Evolutionary conservation across 2,888 invertebrate species (phyloP).

Genomic region (Fragum fragum): DNA sequence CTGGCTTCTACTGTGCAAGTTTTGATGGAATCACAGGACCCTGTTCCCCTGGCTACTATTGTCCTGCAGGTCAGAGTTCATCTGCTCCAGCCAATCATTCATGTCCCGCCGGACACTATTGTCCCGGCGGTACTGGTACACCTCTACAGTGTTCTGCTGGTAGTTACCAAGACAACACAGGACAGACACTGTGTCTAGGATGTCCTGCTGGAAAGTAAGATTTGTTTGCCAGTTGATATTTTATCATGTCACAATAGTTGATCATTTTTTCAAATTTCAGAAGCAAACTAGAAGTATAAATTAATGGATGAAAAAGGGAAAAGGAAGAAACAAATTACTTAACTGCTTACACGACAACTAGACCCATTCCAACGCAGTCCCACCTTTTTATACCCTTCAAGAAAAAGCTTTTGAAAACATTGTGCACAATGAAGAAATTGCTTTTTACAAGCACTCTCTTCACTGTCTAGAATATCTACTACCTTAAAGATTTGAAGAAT

Average conservation of each 20-base stretch:
- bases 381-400: too few relatives aligned
- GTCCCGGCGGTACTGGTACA: conserved; percentile 77
- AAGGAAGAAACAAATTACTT: too few relatives aligned
- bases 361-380: too few relatives aligned
- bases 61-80: conserved; percentile 96
- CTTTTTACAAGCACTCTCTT: background rate
- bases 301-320: too few relatives aligned
- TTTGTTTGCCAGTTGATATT: background rate
- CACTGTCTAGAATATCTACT: background rate
- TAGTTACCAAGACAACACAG: conserved; percentile 81
- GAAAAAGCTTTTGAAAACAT: conserved; percentile 5
- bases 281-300: too few relatives aligned
- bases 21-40: conserved; percentile 80
- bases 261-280: too few relatives aligned
- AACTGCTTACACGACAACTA: too few relatives aligned
- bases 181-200: conserved; percentile 77
- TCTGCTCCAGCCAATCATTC: conserved; percentile 88
- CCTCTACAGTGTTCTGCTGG: conserved; percentile 82
- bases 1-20: conserved; percentile 84
- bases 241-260: too few relatives aligned
- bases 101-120: conserved; percentile 85
- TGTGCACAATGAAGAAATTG: conserved; percentile 8
- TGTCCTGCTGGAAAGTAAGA: conserved; percentile 84
- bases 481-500: background rate
- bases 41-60: conserved; percentile 89